Percentiles rank a stretch among this genome's conserved stretches.
Evolutionary conservation across 2,113 vertebrate genomes (phyloP).

Genomic region (Poeciliopsis turrubarensis): DNA sequence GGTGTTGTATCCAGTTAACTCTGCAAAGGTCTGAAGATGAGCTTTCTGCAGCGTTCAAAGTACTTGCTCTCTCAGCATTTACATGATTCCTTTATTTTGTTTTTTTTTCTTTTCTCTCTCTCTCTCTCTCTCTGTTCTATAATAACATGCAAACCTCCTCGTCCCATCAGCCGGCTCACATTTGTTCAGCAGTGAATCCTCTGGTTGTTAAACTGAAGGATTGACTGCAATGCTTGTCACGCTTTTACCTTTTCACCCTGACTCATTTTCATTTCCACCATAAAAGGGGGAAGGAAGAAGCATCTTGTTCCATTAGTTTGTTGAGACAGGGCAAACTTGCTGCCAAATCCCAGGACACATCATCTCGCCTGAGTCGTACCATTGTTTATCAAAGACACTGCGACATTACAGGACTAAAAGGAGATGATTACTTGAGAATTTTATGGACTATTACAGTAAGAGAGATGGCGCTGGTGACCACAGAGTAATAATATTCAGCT

Average conservation of each 20-base stretch:
- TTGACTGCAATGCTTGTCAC: slow-evolving; percentile 69
- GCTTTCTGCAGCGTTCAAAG: slow-evolving; percentile 17
- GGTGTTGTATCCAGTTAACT: slow-evolving; percentile 31
- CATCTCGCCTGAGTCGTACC: slow-evolving; percentile 58
- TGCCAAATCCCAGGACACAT: slow-evolving; percentile 62
- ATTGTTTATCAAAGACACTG: slow-evolving; percentile 68
- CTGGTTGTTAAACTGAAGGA: slow-evolving; percentile 77
- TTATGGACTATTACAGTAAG: slow-evolving; percentile 71
- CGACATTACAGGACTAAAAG: slow-evolving; percentile 67
- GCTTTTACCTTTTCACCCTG: slow-evolving; percentile 76
- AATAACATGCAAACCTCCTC: slow-evolving; percentile 38
- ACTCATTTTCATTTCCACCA: slow-evolving; percentile 75
- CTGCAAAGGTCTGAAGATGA: slow-evolving; percentile 27
- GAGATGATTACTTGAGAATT: slow-evolving; percentile 68
- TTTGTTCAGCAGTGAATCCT: slow-evolving; percentile 74
- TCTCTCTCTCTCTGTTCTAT: neutral
- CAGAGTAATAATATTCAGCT: slow-evolving; percentile 55
- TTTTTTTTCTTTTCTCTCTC: no score
- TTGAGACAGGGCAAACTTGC: slow-evolving; percentile 41
- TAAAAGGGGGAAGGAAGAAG: slow-evolving; percentile 48
- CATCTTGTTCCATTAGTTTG: slow-evolving; percentile 59
- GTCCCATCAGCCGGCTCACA: slow-evolving; percentile 66
- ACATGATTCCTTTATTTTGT: slow-evolving; percentile 9
- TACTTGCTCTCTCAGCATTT: slow-evolving; percentile 31
- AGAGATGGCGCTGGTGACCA: slow-evolving; percentile 52